Percentiles rank a stretch among this genome's conserved stretches.
Conservation (phyloP, 1,140 invertebrate species). For the Drosophila bocqueti region DNA sequence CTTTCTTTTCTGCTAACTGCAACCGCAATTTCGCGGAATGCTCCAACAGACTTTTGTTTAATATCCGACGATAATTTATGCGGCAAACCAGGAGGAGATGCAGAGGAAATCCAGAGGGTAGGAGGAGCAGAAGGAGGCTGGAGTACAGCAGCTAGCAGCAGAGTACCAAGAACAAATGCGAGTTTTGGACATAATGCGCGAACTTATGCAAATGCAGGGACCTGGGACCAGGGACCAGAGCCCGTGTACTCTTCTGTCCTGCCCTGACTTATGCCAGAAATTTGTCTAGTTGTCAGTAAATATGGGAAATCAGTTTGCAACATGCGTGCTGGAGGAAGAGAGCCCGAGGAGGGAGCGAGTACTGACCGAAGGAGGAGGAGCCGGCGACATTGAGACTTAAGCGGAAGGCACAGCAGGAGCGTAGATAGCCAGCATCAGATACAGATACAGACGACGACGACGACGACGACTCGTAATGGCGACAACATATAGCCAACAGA, state of each 20-base stretch:
- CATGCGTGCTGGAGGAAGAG: constrained; percentile 59
- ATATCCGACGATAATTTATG: constrained; percentile 72
- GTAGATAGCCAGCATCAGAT: constrained; percentile 84
- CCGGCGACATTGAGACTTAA: constrained; percentile 78
- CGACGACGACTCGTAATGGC: constrained; percentile 67
- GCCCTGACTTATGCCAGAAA: constrained; percentile 84
- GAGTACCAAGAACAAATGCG: constrained; percentile 77
- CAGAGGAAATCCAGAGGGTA: background rate
- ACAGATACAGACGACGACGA: constrained; percentile 49
- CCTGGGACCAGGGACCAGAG: constrained; percentile 19
- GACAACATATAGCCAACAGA: constrained; percentile 62
- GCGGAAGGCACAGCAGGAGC: constrained; percentile 84
- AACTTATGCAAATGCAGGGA: constrained; percentile 78
- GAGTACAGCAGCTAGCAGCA: constrained; percentile 15
- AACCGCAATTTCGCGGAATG: constrained; percentile 68
- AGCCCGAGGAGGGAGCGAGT: background rate
- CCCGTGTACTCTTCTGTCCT: constrained; percentile 6
- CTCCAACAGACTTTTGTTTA: constrained; percentile 68
- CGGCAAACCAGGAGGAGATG: constrained; percentile 25
- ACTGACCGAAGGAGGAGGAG: constrained; percentile 11
- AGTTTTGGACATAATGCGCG: constrained; percentile 82
- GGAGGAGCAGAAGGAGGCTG: background rate
- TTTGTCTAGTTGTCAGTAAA: constrained; percentile 85
- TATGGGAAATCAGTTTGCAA: constrained; percentile 85
- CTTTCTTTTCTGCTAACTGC: constrained; percentile 67